Base-by-base conservation (phyloP, 2,888 invertebrate genomes). In the Sinopyrophorus schimmeli region DNA sequence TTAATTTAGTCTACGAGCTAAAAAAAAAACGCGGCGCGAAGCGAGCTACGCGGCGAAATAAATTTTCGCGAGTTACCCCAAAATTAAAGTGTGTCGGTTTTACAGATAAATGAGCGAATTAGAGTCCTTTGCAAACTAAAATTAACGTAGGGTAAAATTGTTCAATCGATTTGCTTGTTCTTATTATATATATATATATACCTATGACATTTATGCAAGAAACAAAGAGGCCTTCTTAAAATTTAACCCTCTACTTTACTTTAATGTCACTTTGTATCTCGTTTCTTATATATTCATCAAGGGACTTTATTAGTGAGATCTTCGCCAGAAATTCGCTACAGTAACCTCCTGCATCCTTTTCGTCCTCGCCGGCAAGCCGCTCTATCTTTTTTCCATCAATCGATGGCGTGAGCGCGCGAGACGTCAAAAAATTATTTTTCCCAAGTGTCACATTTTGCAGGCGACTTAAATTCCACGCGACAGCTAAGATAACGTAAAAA, bases 221-320 rank as follows among this genome's bases (percentile, higher is more conserved):
- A 66, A 68, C 67, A 67, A 66, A 62, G 60, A 64, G 63, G 61
- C 65, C 67, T 69, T 68, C 70, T 70, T 70, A 67, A 69, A 70
- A 65, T 68, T 67, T 64, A 65, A 63, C 64, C 69, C 69, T 56
- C 58, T 59, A 61, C 68, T 69, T 66, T 63, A 62, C 66, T 64
- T 68, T 69, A 68, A 69, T 69, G 71, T 70, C 70, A 69, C 67
- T 68, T 68, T 68, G 68, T 70, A 69, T 71, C 70, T 68, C 65
- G 64, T 71, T 71, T 70, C 71, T 71, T 69, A 68, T 69, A 70
- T 69, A 70, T 70, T 70, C 70, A 70, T 70, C 70, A 70, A 69
- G 69, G 69, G 69, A 68, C 71, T 69, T 68, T 69, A 69, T 69
- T 69, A 69, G 67, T 64, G 62, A 60, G 56, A 61, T 60, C 61